Evolutionary conservation across 2,888 invertebrate species (phyloP), one percentile per base, ranked within the genome.

Genomic region (Choreutis nemorana): DNA sequence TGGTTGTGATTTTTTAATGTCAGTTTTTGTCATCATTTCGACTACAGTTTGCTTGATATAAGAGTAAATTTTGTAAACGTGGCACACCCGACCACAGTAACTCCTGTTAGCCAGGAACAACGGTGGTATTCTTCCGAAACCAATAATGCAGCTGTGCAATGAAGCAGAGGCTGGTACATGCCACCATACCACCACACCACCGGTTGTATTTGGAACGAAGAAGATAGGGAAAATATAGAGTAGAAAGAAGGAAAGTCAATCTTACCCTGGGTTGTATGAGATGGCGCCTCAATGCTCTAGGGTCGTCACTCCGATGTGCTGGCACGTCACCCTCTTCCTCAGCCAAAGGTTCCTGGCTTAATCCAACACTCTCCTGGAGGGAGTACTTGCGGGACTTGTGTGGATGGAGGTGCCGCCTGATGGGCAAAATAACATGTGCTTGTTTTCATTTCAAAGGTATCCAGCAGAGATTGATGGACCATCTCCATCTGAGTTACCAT

Each of bases 321-420:
- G 87, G 87, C 61, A 94, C 75, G 44, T 91, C 90, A 57, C 91
- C 92, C 45, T 87, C 84, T 70, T 93, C 92, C 16, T 89, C 90
- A 37, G 85, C 84, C 35, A 94, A 81, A 14, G 85, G 83, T 40
- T 90, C 87, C 60, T 93, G 59, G 4, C 39, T 40, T 6, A 40
- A 40, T 12, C 78, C 56, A 3, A 81, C 82, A 48, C 87, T 87
- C 52, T 91, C 90, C 50, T 90, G 90, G 31, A 91, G 79, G 21
- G 91, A 91, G 58, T 85, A 88, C 68, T 91, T 92, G 44, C 89
- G 87, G 40, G 85, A 63, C 50, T 86, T 84, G 57, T 83, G 82
- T 31, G 70, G 68, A 42, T 83, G 82, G 37, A 77, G 59, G 52
- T 83, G 82, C 39, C 84, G 83, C 40, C 87, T 85, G 84, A 48